Conservation (phyloP, 2,113 vertebrate species). For the Tragelaphus imberbis region DNA sequence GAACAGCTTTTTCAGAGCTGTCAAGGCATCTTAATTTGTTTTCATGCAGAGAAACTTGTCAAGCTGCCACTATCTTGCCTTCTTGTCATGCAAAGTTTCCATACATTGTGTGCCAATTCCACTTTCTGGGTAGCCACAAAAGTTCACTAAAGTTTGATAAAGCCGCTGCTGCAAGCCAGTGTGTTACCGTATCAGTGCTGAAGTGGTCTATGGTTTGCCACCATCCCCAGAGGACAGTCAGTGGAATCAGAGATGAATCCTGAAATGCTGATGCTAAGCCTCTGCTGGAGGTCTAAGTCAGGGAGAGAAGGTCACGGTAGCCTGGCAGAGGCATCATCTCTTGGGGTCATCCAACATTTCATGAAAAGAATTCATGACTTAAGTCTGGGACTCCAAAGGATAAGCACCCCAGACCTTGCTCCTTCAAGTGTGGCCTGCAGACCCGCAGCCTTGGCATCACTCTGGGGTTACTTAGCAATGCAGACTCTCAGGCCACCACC, state of each 20-base stretch:
- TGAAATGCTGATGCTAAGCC: neutral
- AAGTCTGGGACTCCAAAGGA: neutral
- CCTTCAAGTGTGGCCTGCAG: neutral
- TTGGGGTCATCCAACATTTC: neutral
- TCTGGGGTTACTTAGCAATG: neutral
- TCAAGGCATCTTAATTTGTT: constrained; percentile 51
- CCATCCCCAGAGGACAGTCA: neutral
- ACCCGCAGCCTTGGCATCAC: neutral
- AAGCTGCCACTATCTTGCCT: constrained; percentile 32
- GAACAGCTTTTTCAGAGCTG: constrained; percentile 50
- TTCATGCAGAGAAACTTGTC: constrained; percentile 38
- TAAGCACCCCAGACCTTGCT: neutral
- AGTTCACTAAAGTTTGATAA: neutral
- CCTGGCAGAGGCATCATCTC: neutral
- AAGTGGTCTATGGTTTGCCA: neutral
- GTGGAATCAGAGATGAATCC: neutral
- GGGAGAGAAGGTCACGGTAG: neutral
- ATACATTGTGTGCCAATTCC: constrained; percentile 17
- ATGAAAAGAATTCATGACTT: neutral
- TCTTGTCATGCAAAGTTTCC: constrained; percentile 28
- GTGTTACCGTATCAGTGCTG: neutral
- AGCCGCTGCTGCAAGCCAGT: neutral
- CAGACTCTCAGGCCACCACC: neutral
- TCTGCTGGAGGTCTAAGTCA: neutral
- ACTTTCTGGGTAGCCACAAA: neutral